Evolutionary conservation across 2,113 vertebrate genomes (phyloP).

Genomic region (Pristiophorus japonicus): DNA sequence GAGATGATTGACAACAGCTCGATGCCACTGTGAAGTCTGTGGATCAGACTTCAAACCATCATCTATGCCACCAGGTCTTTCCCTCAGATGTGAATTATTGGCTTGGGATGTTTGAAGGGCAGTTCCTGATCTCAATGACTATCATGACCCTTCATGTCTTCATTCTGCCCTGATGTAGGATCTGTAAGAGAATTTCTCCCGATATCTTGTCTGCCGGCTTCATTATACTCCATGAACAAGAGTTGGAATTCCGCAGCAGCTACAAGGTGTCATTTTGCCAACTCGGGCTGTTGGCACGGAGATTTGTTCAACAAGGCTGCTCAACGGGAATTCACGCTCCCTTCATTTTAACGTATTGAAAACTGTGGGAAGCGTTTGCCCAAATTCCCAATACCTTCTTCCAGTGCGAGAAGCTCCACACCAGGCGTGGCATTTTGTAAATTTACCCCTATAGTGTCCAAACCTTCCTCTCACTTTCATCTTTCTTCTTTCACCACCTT

Average conservation of each 20-base stretch:
- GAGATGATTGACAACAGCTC: neutral
- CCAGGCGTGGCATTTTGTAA: neutral
- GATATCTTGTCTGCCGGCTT: neutral
- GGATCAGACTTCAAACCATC: neutral
- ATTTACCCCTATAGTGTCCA: neutral
- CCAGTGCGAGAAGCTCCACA: neutral
- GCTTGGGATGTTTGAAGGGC: neutral
- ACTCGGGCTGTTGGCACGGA: too few relatives aligned
- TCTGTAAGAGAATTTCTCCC: neutral
- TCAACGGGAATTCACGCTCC: neutral
- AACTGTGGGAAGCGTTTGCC: neutral
- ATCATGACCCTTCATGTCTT: neutral
- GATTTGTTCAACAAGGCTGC: neutral
- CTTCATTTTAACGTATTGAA: neutral
- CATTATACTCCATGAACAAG: neutral
- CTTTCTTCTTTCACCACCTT: neutral
- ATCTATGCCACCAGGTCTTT: neutral
- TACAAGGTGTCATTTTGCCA: neutral
- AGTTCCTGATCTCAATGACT: neutral
- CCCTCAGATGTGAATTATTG: neutral
- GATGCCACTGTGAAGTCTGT: neutral
- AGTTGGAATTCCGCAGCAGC: neutral
- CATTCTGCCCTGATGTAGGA: neutral
- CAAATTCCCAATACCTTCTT: neutral
- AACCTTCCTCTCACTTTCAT: neutral